Evolutionary conservation across 1,140 invertebrate genomes (phyloP).

Genomic region (Saccostrea glomerata): DNA sequence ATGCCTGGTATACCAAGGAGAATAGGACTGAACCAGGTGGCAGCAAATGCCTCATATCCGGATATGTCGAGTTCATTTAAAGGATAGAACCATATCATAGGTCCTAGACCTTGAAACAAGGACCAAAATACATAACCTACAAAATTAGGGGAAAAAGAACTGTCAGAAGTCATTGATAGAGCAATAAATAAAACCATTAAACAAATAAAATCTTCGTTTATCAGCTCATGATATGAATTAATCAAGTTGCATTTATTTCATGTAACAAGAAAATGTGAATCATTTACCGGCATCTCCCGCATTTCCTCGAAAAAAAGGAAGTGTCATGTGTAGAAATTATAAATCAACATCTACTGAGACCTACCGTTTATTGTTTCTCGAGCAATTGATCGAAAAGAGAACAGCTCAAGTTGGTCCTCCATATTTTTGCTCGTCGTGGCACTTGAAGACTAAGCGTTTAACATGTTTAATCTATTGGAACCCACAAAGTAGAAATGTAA

Average conservation of each 20-base stretch:
- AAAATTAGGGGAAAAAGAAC: conserved; percentile 41
- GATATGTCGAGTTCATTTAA: conserved; percentile 79
- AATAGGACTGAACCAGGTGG: conserved; percentile 73
- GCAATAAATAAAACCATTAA: too few relatives aligned
- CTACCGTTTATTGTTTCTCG: conserved; percentile 4
- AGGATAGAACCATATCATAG: conserved; percentile 80
- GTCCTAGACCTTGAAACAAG: conserved; percentile 77
- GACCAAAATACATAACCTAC: conserved; percentile 78
- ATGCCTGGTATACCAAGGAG: conserved; percentile 68
- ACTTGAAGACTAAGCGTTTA: neutral
- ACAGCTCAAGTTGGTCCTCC: neutral
- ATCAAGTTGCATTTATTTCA: neutral
- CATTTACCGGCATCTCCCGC: neutral
- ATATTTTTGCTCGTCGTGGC: neutral
- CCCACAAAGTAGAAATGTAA: conserved; percentile 1
- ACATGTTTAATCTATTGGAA: neutral
- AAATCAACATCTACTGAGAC: neutral
- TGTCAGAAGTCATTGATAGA: too few relatives aligned
- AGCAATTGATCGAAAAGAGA: neutral
- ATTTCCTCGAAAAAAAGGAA: neutral
- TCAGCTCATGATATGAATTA: neutral
- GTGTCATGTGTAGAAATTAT: neutral
- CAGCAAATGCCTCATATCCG: conserved; percentile 78
- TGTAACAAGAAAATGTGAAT: neutral
- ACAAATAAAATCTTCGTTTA: too few relatives aligned